Base-by-base conservation (phyloP, 2,797 vertebrate genomes). In the Orientallactaga sibirica region DNA sequence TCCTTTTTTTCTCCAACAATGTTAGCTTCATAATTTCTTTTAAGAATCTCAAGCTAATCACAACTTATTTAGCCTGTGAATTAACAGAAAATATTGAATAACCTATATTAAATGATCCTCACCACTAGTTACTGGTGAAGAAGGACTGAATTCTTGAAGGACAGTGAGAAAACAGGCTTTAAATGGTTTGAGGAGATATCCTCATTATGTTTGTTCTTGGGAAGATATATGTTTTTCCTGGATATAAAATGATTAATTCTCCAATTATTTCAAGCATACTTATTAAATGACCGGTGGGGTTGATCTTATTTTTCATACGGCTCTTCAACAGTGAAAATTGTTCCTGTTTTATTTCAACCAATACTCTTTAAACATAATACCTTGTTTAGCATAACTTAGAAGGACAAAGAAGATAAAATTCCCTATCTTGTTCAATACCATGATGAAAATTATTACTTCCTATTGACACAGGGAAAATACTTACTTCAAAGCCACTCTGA, bases 371-470 rank as follows among this genome's bases (percentile, higher is more conserved):
- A 84, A 75, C 55, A 55, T 18, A 52, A 48, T 3, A 77, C 33
- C 19, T 61, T 52, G 24, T 68, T 87, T 88, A 90, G 67, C 19
- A 27, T 83, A 75, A 77, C 37, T 48, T 64, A 52, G 33, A 89
- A 90, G 76, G 64, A 29, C 24, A 94, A 81, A 88, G 74, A 58
- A 67, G 75, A 71, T 37, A 41, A 73, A 86, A 93, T 75, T 75
- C n/a, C 18, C 14, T 66, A 41, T 85, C 41, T 82, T 78, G 20
- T 37, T 77, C 27, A 74, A 14, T 70, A 55, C 7, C 16, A 48
- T 91, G 20, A 87, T 64, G 74, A 89, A 94, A 94, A 81, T 29
- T 16, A 66, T 20, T 33, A 73, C 24, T 90, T 2, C 29, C 16
- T 41, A n/a, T 37, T 41, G 55, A 41, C 8, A 86, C 88, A 12